Evolutionary conservation across 2,113 vertebrate species (phyloP), one percentile per base, ranked within the genome.

Genomic region (Sphyrna mokarran): DNA sequence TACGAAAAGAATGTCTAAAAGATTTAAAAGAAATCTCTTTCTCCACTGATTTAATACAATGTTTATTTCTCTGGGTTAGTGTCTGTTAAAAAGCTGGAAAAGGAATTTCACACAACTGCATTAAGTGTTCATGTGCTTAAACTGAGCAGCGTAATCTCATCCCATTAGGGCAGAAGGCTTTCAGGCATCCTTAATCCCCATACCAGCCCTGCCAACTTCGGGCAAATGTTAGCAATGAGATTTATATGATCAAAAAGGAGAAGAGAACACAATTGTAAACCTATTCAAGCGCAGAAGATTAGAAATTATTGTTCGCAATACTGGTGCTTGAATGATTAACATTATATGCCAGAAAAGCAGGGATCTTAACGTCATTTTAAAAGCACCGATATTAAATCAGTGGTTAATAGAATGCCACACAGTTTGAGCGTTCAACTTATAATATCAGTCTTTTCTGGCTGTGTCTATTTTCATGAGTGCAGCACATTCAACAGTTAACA

Each of bases 81-180:
- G 89, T 93, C 86, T 61, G 87, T 37, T 66, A 66, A 91, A 93
- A 93, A 66, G n/a, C 89, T 93, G 89, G 89, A 8, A 66, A 68
- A 93, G 89, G 61, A 93, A 93, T 93, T 93, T 93, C 61, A 9
- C n/a, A 68, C 26, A 22, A 68, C 14, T 20, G 61, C 58, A 93
- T 93, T 66, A 37, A 93, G 20, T 66, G 29, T 91, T 63, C 89
- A 91, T 8, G 58, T 40, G 33, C 61, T 66, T 93, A 66, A 18
- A n/a, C 14, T 63, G 16, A 37, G 89, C 29, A 63, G 1, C 20
- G 89, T 91, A 63, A 91, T 91, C 66, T 93, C n/a, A 93, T 66
- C 58, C 89, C 61, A 93, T 93, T 66, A 91, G 61, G 66, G 33
- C 33, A 40, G 61, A 93, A 66, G 61, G 33, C 66, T 66, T 93